phyloP scores from a whole-genome alignment of 2,113 vertebrate genomes.

The Dicaeum eximium region DNA sequence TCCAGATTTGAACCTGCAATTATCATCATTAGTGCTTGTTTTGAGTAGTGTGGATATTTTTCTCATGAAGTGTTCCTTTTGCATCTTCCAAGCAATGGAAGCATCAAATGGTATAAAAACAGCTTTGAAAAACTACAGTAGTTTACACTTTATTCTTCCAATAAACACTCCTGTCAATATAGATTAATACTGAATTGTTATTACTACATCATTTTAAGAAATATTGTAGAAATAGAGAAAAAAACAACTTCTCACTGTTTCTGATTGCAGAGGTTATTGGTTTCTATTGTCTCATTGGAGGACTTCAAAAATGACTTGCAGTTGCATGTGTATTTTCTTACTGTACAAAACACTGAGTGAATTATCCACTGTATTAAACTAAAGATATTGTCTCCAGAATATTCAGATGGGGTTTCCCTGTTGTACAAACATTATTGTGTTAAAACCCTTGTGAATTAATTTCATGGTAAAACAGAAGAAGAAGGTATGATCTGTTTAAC shows the following conservation, averaged over 20 bases:
- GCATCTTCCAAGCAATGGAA: background rate
- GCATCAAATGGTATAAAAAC: background rate
- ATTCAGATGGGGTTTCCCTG: background rate
- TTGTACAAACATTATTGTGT: background rate
- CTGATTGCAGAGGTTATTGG: background rate
- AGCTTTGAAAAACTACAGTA: background rate
- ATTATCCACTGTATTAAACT: background rate
- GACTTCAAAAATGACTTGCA: background rate
- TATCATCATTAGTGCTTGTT: conserved; percentile 11
- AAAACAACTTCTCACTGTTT: background rate
- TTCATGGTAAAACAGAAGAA: background rate
- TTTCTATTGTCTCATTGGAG: background rate
- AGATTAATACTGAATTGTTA: background rate
- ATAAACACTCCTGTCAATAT: background rate
- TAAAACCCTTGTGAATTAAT: background rate
- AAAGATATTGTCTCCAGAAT: background rate
- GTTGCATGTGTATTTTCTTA: background rate
- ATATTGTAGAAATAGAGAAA: background rate
- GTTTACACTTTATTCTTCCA: background rate
- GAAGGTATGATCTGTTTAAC: background rate
- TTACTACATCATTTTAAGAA: background rate
- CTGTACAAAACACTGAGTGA: background rate
- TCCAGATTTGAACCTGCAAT: background rate
- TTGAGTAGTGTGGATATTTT: conserved; percentile 19
- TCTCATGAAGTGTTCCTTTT: background rate